Base-by-base conservation (phyloP, 2,888 invertebrate species). In the Netelia inedita region DNA sequence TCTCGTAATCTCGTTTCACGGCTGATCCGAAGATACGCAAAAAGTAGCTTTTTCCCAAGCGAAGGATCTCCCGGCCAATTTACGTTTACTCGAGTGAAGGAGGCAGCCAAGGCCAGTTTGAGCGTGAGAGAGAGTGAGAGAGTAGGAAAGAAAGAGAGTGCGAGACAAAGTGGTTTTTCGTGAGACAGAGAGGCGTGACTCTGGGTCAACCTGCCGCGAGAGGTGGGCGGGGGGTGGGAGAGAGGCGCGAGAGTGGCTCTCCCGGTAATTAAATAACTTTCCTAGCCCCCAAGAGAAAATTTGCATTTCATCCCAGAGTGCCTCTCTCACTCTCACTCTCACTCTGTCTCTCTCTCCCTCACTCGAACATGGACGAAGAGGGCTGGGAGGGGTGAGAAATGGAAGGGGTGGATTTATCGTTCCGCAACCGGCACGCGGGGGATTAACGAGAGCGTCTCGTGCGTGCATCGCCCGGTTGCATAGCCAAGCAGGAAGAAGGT, bases 261-360 rank as follows among this genome's bases (percentile, higher is more conserved):
- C 72, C 63, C 65, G 71, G 79, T 85, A 85, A 85, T 85, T 85
- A 85, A 85, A 85, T 82, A 85, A 85, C 82, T 85, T 85, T 82
- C 71, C 74, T 78, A 53, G 23, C 19, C 16, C 74, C 61, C 53
- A 14, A 76, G 63, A 59, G 57, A 79, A 85, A 85, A 85, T 85
- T 82, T 82, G 43, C 85, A 85, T 82, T 82, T 71, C 71, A 79
- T 79, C 72, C 50, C 72, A 53, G 73, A 41, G 69, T 46, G 23
- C n/a, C 61, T 11, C 53, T 41, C 71, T 68, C 74, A 19, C 57
- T 57, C 55, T 55, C 55, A 0, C 55, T 55, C 57, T 57, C 53
- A 6, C 41, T 41, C 41, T 41, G 5, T 41, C 41, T 41, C 41
- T 41, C 41, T 41, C 41, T 41, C 41, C 9, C 46, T 46, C 14